These are phyloP conservation scores for Myotis planiceps DNA, from an alignment of 2,797 vertebrate genomes.

Conservation along the genomic window DNA sequence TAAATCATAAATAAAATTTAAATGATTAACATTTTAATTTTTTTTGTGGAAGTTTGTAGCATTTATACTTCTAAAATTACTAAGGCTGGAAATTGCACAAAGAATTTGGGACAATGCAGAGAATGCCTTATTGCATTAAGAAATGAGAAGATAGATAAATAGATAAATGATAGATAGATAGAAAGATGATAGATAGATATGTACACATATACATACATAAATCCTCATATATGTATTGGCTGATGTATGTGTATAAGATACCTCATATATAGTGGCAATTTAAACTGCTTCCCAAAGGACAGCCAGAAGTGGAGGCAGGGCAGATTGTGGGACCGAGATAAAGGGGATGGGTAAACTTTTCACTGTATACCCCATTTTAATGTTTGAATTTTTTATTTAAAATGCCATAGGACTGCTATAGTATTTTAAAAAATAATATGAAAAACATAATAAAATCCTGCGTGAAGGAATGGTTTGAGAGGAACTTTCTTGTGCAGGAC, in stretches of 20 bases:
- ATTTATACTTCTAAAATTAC: slow-evolving; percentile 13
- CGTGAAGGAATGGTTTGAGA: background rate
- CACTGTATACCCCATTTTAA: background rate
- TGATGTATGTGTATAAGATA: background rate
- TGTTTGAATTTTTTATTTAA: background rate
- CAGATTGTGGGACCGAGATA: background rate
- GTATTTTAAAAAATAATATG: background rate
- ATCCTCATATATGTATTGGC: background rate
- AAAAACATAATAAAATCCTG: background rate
- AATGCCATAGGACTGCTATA: background rate
- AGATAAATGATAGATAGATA: background rate
- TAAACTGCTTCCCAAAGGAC: background rate
- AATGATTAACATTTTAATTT: slow-evolving; percentile 7
- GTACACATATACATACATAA: background rate
- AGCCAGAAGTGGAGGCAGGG: background rate
- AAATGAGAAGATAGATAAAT: background rate
- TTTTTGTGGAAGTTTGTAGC: background rate
- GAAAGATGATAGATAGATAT: background rate
- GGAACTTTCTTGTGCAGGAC: background rate
- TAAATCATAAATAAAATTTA: background rate
- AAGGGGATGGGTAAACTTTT: background rate
- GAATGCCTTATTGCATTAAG: background rate
- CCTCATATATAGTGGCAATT: background rate
- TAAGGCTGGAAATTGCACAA: background rate
- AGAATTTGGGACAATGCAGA: background rate